These are phyloP conservation scores for Porphyrio hochstetteri DNA, from an alignment of 2,113 vertebrate species.

Conservation along the genomic window DNA sequence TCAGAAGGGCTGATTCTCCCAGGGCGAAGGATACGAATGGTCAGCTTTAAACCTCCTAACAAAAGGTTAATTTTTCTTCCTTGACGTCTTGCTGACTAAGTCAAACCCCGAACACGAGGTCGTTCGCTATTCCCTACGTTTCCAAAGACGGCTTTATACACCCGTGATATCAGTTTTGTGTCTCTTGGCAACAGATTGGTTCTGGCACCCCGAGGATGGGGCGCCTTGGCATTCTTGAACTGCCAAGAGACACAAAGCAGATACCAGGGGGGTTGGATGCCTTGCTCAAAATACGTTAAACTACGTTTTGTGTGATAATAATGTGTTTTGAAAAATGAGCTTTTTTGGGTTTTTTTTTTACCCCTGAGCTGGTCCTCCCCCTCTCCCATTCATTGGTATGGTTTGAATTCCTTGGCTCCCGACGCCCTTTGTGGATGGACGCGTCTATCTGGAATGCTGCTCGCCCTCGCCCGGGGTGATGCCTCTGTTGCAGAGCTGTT, in stretches of 20 bases:
- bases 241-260: conserved; percentile 38
- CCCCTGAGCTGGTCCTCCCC: background rate
- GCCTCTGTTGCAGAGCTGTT: background rate
- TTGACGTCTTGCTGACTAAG: conserved; percentile 65
- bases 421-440: background rate
- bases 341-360: background rate
- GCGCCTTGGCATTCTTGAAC: conserved; percentile 27
- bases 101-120: conserved; percentile 42
- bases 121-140: background rate
- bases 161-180: conserved; percentile 50
- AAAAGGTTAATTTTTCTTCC: conserved; percentile 69
- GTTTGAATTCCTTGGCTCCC: background rate
- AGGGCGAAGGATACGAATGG: background rate
- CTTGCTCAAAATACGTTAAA: background rate
- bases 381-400: background rate
- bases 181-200: conserved; percentile 70
- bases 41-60: background rate
- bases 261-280: background rate
- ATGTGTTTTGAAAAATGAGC: background rate
- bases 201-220: conserved; percentile 50
- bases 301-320: background rate
- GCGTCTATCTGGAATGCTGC: background rate
- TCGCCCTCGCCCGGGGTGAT: background rate
- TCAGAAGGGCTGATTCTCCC: background rate
- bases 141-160: conserved; percentile 27